Base-by-base conservation (phyloP, 2,113 vertebrate genomes). In the Leptobrachium leishanense region DNA sequence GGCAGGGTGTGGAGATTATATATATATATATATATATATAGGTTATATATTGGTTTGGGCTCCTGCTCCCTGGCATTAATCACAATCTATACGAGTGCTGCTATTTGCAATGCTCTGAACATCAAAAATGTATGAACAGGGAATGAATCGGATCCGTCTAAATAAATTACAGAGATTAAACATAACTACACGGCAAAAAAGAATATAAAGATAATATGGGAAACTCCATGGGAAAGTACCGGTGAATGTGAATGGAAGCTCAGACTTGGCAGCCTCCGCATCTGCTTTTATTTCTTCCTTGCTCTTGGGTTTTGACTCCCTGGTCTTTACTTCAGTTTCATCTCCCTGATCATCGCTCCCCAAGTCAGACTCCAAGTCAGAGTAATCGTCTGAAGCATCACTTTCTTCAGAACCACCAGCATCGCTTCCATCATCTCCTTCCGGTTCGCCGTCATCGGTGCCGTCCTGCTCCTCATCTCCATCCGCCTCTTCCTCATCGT, bases 201-300 rank as follows among this genome's bases (percentile, higher is more conserved):
- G 20, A 31, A 31, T 31, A 31, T 31, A 31, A 31, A 31, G 20
- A 31, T 31, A 31, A 31, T 31, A 31, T 31, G 20, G 20, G 20
- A 31, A 31, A 31, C 20, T 31, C 20, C 20, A 31, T 13, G 42
- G 54, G 53, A 13, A 7, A 76, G 79, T 85, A 98, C 98, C 97
- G 82, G 88, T 15, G 76, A 98, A 97, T 0, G 90, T 95, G 82
- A 95, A 98, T 0, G 98, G 96, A 39, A 99, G 94, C 77, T 98
- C 95, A 1, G 90, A 77, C 67, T 85, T 81, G 3, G 92, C 93
- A 2, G 89, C 90, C n/a, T 89, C 86, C 39, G 81, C 87, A 78
- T 88, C 68, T 0, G 76, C 83, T 63, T 85, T 86, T 59, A 71
- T 74, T 50, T 87, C 82, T 2, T 90, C 87, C 77, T 87, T 68